Base-by-base conservation (phyloP, 2,113 vertebrate species). In the Gymnorhina tibicen region DNA sequence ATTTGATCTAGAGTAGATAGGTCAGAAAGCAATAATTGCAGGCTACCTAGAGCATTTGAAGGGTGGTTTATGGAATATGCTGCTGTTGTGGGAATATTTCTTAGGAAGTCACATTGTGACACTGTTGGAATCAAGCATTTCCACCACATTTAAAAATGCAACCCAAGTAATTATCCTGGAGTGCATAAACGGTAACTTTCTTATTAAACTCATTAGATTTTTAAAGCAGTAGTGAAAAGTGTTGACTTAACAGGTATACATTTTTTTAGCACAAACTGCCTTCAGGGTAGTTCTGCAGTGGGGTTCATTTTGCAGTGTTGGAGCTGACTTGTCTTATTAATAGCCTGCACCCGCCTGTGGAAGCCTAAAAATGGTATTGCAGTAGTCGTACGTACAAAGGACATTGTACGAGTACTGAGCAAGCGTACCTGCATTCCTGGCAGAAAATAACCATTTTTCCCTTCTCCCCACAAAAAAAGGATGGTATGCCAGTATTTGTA, bases 341-440 rank as follows among this genome's bases (percentile, higher is more conserved):
- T 96, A 96, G 94, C 89, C 84, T 89, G 87, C 91, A 95, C 94
- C 89, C 89, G 53, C 91, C 95, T 69, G 92, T 97, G 94, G 95
- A 94, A 96, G 89, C 81, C 92, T 95, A 96, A 97, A 97, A 97
- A 97, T 95, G 97, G 94, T 87, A 91, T 89, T 95, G 97, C 97
- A 89, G 96, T 37, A 76, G 83, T 91, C 58, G 68, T 95, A 93
- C 89, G 81, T 89, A 87, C 92, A 91, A 87, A 97, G 96, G 96
- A 96, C 84, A 69, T 87, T 94, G 91, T 91, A 60, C 1, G 10
- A 91, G 86, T 58, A 19, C 62, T 69, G 88, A 96, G 73, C 66
- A 58, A n/a, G 42, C 32, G 1, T 19, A 60, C 66, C 72, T 81
- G 44, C 47, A 30, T 91, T 93, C 53, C 62, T 60, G 22, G 68